Percentiles rank a stretch among this genome's conserved stretches.
phyloP scores from a whole-genome alignment of 2,888 invertebrate genomes.

The Dryomyza anilis region DNA sequence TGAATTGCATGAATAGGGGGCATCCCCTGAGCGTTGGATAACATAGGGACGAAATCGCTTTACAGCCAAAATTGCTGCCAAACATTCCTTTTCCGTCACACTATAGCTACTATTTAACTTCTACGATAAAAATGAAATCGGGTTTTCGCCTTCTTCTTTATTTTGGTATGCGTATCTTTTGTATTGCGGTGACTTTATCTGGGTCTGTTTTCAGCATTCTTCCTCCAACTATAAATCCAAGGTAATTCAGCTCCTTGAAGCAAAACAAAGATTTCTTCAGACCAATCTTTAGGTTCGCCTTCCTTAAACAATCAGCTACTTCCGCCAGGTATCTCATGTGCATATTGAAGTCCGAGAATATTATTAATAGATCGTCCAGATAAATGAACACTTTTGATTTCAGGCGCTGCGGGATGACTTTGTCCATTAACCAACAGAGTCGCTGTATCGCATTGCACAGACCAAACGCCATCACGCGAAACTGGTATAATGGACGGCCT shows the following conservation, averaged over 20 bases:
- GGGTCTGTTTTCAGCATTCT: not conserved
- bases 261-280: conserved; percentile 27
- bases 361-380: conserved; percentile 28
- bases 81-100: too few relatives aligned
- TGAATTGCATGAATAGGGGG: too few relatives aligned
- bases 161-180: too few relatives aligned
- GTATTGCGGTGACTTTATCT: conserved; percentile 3
- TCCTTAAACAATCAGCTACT: conserved; percentile 18
- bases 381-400: conserved; percentile 30
- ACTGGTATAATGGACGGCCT: too few relatives aligned
- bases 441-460: conserved; percentile 26
- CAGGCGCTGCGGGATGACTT: conserved; percentile 31
- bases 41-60: too few relatives aligned
- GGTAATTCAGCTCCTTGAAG: too few relatives aligned
- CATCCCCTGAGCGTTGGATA: too few relatives aligned
- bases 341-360: conserved; percentile 20
- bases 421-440: conserved; percentile 37
- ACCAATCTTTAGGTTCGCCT: conserved; percentile 27
- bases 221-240: conserved; percentile 23
- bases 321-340: conserved; percentile 7
- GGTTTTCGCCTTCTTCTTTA: too few relatives aligned
- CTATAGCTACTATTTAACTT: too few relatives aligned
- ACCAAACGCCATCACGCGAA: too few relatives aligned
- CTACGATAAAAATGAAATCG: too few relatives aligned
- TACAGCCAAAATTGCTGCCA: too few relatives aligned